phyloP scores from a whole-genome alignment of 92 coral and sea anemone genomes.

The Siderastrea radians region DNA sequence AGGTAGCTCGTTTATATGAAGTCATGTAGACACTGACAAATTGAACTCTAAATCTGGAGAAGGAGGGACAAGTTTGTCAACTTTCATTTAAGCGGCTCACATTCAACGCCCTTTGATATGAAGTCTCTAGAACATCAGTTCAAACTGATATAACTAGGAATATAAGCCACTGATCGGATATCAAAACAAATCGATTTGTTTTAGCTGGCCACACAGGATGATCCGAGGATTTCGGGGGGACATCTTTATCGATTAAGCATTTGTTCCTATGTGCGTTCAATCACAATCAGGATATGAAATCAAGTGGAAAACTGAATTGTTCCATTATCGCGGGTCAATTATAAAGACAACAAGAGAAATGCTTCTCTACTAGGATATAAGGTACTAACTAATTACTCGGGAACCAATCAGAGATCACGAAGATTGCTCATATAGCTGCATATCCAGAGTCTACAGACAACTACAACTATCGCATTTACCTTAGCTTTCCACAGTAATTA shows the following conservation, averaged over 20 bases:
- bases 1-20: too few species aligned
- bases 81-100: too few species aligned
- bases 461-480: neutral
- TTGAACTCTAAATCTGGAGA: neutral
- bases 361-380: too few species aligned
- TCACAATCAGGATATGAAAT: too few species aligned
- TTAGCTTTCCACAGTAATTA: neutral
- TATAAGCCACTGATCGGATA: neutral
- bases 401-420: too few species aligned
- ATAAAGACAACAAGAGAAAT: too few species aligned
- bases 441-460: too few species aligned
- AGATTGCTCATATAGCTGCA: too few species aligned
- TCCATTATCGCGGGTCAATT: too few species aligned
- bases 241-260: neutral
- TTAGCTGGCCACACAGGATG: constrained; percentile 1
- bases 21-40: neutral
- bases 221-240: neutral
- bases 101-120: neutral
- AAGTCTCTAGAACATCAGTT: constrained; percentile 1
- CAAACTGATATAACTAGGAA: neutral
- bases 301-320: too few species aligned
- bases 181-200: neutral
- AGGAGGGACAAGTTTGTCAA: constrained; percentile 2
- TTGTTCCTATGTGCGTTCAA: too few species aligned
- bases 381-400: too few species aligned